Evolutionary conservation across 1,140 invertebrate species (phyloP), one percentile per base, ranked within the genome.

Genomic region (Oscheius sp.): DNA sequence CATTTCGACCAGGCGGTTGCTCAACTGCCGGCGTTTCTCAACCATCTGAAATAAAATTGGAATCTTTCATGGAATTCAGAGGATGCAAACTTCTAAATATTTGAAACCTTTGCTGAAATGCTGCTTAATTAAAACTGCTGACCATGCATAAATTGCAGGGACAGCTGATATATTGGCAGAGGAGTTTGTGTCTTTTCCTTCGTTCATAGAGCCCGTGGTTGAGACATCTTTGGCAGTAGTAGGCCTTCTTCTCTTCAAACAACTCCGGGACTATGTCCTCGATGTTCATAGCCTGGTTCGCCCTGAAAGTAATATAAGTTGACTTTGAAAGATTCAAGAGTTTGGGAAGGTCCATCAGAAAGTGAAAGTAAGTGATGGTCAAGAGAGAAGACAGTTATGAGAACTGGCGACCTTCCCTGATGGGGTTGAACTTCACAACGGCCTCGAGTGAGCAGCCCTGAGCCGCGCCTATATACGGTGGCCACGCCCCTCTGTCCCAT

Each of bases 151-250:
- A 91, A 49, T 90, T 88, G 85, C 93, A 95, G 34, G 85, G 88
- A 85, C 93, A 94, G 77, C 89, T 86, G 61, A 91, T 89, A 85
- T 89, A 93, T 76, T 89, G 89, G 87, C 93, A 95, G 84, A 91
- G 92, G 1, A 91, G 87, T 84, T 95, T 95, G 87, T 95, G 93
- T 1, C 91, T 91, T 85, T 93, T 93, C 45, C 94, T 87, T 79
- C 89, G 88, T 62, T 91, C 89, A 81, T 91, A 91, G 76, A 91
- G 87, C 0, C 75, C 71, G 29, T 76, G 75, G 38, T 76, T 76
- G 28, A 74, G 58, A 35, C 75, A 76, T 42, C 72, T 49, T 66
- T 76, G 75, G 61, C 75, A 76, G 65, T 76, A 76, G 35, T 76
- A 76, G 38, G 69, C 72, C 28, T 72, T 62, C 45, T 76, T 76